These are phyloP conservation scores for Drosophila sechellia DNA, from an alignment of 1,140 invertebrate species.

Conservation along the genomic window DNA sequence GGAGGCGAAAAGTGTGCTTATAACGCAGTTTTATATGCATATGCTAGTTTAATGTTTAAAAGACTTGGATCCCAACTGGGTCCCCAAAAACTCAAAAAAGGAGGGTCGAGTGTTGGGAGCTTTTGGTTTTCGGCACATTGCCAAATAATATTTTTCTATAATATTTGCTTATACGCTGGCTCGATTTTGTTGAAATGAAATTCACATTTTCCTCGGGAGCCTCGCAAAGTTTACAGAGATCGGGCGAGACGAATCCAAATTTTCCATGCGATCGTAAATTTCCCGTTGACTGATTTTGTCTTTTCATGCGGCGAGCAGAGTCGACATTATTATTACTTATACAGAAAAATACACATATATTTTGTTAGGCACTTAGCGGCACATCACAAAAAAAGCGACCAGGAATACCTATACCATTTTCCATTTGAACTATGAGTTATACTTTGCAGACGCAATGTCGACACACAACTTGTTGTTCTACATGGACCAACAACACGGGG, in stretches of 20 bases:
- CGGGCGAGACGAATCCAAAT: conserved; percentile 48
- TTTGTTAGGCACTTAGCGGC: conserved; percentile 50
- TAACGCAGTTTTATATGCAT: conserved; percentile 63
- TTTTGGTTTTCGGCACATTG: conserved; percentile 51
- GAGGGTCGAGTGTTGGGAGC: neutral
- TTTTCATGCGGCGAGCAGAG: conserved; percentile 34
- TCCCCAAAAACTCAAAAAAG: neutral
- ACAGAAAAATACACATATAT: conserved; percentile 21
- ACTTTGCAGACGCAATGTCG: conserved; percentile 68
- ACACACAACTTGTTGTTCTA: conserved; percentile 57
- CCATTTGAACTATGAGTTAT: conserved; percentile 72
- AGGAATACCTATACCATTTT: conserved; percentile 18
- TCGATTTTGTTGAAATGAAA: conserved; percentile 64
- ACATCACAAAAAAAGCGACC: conserved; percentile 25
- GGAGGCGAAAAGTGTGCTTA: conserved; percentile 35
- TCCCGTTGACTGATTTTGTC: conserved; percentile 70
- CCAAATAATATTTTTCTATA: conserved; percentile 78
- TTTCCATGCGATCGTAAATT: conserved; percentile 75
- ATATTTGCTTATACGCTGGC: conserved; percentile 56
- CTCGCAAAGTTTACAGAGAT: conserved; percentile 52
- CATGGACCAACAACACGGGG: conserved; percentile 23
- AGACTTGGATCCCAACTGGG: conserved; percentile 10
- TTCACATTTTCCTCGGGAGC: conserved; percentile 37
- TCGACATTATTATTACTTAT: conserved; percentile 45
- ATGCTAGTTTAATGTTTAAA: conserved; percentile 56